Conservation (phyloP, 2,113 vertebrate genomes). For the Serinus canaria region DNA sequence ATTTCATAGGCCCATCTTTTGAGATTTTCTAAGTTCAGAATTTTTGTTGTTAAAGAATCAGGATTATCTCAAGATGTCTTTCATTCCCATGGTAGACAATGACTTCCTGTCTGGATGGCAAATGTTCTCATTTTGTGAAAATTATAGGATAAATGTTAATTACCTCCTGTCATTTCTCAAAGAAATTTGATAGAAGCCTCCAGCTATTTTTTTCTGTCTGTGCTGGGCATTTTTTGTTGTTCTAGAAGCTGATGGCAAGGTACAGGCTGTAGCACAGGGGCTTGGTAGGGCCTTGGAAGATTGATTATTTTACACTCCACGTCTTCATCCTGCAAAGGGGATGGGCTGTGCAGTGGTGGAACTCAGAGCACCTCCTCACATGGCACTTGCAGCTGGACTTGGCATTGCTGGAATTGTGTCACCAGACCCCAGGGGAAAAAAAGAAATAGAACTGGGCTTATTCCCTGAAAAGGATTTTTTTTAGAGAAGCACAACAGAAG, state of each 20-base stretch:
- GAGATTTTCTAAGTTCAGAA: neutral
- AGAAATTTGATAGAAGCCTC: neutral
- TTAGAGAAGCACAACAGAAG: neutral
- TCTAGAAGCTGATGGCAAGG: neutral
- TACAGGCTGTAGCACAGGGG: neutral
- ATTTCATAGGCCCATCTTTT: neutral
- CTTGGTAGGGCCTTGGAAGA: neutral
- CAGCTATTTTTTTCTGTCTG: neutral
- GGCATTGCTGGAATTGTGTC: neutral
- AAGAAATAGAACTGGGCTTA: neutral
- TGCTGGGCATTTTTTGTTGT: neutral
- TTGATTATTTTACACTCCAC: neutral
- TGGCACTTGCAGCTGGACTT: neutral
- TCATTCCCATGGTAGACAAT: neutral
- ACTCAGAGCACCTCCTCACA: neutral
- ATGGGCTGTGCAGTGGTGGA: neutral
- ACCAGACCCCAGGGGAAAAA: neutral
- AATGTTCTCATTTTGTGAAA: constrained; percentile 21
- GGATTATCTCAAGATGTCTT: neutral
- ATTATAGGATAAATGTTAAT: neutral
- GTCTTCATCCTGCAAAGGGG: neutral
- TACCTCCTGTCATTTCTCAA: neutral
- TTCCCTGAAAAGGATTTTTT: neutral
- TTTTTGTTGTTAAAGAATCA: neutral
- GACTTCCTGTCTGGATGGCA: neutral